These are phyloP conservation scores for Lepidurus arcticus DNA, from an alignment of 1,140 invertebrate genomes.

Conservation along the genomic window DNA sequence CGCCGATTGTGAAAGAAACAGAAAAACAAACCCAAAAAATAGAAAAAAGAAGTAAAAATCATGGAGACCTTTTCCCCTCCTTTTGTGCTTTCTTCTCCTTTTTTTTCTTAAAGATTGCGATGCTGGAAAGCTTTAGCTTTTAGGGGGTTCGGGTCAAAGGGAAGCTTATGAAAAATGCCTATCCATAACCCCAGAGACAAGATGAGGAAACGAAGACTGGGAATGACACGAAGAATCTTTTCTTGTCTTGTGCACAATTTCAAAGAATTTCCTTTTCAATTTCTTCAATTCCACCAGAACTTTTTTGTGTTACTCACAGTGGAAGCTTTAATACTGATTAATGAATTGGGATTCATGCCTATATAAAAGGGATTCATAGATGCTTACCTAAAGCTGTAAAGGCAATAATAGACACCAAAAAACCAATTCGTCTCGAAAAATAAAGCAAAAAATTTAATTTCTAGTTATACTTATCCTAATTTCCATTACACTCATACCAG, in stretches of 20 bases:
- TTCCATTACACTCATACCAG: no score
- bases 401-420: no score
- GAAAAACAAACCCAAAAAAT: background rate
- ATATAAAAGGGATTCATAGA: no score
- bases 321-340: no score
- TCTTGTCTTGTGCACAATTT: background rate
- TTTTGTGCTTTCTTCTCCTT: background rate
- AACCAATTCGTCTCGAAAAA: no score
- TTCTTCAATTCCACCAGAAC: background rate
- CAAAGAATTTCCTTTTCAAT: background rate
- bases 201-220: background rate
- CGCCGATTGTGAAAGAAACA: background rate
- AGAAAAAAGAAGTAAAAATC: background rate
- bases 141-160: background rate
- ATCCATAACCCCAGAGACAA: background rate
- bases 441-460: no score
- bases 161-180: background rate
- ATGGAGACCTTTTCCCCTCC: background rate
- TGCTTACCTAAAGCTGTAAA: no score
- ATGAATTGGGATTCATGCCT: no score
- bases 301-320: background rate
- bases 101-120: background rate
- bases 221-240: background rate
- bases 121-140: background rate
- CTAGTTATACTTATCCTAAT: no score